These are phyloP conservation scores for Myrmecophaga tridactyla DNA, from an alignment of 2,113 vertebrate species.

Conservation along the genomic window DNA sequence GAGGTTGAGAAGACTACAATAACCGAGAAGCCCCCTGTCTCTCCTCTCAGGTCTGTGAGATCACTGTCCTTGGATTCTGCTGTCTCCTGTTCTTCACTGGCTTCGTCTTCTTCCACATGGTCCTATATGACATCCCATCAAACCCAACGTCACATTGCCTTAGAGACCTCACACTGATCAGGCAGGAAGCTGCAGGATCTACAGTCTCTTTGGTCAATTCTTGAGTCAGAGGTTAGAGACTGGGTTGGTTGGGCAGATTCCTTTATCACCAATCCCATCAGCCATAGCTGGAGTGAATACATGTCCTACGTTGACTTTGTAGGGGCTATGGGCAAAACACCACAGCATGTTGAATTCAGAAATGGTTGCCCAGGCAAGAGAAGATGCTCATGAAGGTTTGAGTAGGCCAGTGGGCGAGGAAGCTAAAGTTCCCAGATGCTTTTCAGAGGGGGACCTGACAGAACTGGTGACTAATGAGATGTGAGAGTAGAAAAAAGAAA, in stretches of 20 bases:
- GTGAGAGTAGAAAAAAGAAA: neutral
- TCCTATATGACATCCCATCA: neutral
- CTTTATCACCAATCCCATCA: neutral
- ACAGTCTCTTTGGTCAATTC: neutral
- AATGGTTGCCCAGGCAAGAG: neutral
- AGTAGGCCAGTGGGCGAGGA: neutral
- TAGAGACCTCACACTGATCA: neutral
- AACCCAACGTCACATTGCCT: neutral
- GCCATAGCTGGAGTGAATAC: too few species aligned
- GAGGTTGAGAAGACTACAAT: too few species aligned
- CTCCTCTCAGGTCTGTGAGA: neutral
- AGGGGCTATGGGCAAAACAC: neutral
- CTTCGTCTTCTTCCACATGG: neutral
- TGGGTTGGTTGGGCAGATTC: neutral
- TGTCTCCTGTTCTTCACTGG: neutral
- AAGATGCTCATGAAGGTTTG: neutral
- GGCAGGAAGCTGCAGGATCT: too few species aligned
- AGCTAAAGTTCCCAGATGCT: neutral
- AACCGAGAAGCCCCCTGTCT: neutral
- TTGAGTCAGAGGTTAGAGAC: neutral
- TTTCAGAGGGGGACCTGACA: neutral
- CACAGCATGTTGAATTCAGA: too few species aligned
- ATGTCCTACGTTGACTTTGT: neutral
- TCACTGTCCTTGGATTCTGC: too few species aligned
- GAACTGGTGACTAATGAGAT: neutral